A percentile compares a stretch with the other conserved stretches of the same genome.
phyloP scores from a whole-genome alignment of 2,797 vertebrate species.

The Cyclura pinguis region DNA sequence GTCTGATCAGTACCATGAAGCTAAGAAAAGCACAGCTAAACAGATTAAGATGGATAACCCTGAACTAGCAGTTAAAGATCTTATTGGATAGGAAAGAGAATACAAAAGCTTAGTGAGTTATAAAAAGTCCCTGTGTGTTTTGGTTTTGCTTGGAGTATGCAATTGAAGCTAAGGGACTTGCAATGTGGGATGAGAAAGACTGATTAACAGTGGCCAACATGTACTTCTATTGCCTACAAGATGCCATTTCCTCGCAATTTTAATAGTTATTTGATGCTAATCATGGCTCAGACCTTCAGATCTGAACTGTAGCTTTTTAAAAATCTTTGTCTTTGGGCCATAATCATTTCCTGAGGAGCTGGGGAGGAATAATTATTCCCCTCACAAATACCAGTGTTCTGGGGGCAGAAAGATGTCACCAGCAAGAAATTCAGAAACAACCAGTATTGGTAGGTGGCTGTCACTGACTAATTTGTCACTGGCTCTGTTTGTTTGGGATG shows the following conservation, averaged over 20 bases:
- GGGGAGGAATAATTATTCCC: background rate
- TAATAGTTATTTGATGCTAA: background rate
- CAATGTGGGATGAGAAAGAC: background rate
- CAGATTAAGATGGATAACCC: conserved; percentile 16
- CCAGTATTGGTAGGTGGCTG: background rate
- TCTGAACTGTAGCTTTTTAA: background rate
- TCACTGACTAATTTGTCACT: background rate
- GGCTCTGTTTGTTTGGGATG: background rate
- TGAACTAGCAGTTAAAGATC: conserved; percentile 30
- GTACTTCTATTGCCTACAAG: no score
- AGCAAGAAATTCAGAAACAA: background rate
- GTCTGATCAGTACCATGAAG: conserved; percentile 13
- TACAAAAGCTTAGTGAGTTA: conserved; percentile 25
- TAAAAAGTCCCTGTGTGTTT: conserved; percentile 3
- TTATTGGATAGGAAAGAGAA: conserved; percentile 18
- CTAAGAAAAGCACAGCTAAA: conserved; percentile 40
- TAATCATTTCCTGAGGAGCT: background rate
- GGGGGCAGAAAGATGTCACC: background rate
- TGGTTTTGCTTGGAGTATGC: background rate
- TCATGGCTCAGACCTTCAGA: background rate
- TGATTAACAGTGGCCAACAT: background rate
- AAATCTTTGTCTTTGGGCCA: background rate
- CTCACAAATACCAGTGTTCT: background rate
- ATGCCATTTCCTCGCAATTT: background rate
- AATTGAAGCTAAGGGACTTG: background rate